phyloP scores from a whole-genome alignment of 2,888 invertebrate species.

The Agrypnus murinus region DNA sequence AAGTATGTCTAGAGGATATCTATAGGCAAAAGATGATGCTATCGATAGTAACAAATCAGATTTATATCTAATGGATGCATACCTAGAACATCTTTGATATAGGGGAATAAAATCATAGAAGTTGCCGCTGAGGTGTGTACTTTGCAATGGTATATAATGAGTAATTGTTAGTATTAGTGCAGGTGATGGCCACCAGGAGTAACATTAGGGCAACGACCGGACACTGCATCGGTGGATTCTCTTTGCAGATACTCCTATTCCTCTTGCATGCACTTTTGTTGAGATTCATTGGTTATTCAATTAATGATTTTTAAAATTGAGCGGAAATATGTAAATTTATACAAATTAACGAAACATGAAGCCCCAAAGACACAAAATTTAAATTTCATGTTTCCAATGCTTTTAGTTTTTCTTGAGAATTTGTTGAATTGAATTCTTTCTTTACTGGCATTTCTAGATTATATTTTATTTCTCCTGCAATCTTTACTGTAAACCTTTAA shows the following conservation, averaged over 20 bases:
- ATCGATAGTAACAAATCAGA: slow-evolving; percentile 9
- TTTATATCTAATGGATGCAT: slow-evolving; percentile 25
- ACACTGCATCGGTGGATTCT: slow-evolving; percentile 53
- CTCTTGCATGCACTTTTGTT: slow-evolving; percentile 45
- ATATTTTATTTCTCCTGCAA: no score
- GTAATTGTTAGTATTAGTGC: slow-evolving; percentile 55
- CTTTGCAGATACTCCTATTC: slow-evolving; percentile 40
- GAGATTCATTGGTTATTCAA: slow-evolving; percentile 25
- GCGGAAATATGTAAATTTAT: no score
- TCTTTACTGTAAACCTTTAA: no score
- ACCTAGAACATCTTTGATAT: slow-evolving; percentile 2
- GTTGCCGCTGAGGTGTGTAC: slow-evolving; percentile 32
- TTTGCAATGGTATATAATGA: slow-evolving; percentile 52
- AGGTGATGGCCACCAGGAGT: slow-evolving; percentile 57
- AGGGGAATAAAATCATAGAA: slow-evolving; percentile 25
- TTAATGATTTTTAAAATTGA: no score
- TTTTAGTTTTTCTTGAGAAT: no score
- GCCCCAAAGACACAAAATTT: no score
- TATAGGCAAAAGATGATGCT: neutral
- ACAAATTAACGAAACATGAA: no score
- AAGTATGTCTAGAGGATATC: neutral
- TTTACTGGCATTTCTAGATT: no score
- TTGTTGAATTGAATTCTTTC: no score
- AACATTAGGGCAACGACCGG: slow-evolving; percentile 55
- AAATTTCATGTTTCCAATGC: no score